These are phyloP conservation scores for Sciurus niger DNA, from an alignment of 2,113 vertebrate genomes.

Conservation along the genomic window DNA sequence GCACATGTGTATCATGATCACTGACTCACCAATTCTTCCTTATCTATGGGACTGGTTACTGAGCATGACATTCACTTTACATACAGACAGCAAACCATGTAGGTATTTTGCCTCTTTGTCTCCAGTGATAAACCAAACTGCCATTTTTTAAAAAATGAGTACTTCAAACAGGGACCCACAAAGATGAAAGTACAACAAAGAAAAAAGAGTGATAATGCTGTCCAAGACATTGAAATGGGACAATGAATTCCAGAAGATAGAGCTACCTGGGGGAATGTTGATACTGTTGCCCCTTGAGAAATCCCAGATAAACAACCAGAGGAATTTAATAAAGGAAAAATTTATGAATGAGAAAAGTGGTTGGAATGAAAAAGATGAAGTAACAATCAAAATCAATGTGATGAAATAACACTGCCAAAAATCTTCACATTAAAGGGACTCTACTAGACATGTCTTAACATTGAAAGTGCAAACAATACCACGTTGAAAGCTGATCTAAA, in stretches of 20 bases:
- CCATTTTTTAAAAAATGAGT: conserved; percentile 21
- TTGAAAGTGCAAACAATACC: background rate
- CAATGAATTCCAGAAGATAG: background rate
- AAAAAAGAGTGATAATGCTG: background rate
- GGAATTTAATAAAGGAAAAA: background rate
- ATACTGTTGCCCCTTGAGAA: background rate
- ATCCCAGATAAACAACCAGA: background rate
- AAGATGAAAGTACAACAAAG: background rate
- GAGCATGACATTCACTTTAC: background rate
- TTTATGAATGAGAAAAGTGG: background rate
- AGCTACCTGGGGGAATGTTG: background rate
- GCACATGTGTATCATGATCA: background rate
- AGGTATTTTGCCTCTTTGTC: background rate
- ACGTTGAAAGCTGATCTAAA: background rate
- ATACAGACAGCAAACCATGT: background rate
- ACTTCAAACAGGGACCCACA: background rate
- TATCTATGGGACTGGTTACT: background rate
- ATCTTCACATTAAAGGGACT: background rate
- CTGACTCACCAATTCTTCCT: background rate
- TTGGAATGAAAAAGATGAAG: background rate
- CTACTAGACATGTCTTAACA: background rate
- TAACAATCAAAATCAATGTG: no score
- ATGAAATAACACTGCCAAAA: background rate
- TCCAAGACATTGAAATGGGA: background rate
- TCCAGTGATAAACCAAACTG: background rate